A percentile compares a stretch with the other conserved stretches of the same genome.
Conservation (phyloP, 53 echinoderm and acorn worm genomes). For the Temnopleurus reevesii region DNA sequence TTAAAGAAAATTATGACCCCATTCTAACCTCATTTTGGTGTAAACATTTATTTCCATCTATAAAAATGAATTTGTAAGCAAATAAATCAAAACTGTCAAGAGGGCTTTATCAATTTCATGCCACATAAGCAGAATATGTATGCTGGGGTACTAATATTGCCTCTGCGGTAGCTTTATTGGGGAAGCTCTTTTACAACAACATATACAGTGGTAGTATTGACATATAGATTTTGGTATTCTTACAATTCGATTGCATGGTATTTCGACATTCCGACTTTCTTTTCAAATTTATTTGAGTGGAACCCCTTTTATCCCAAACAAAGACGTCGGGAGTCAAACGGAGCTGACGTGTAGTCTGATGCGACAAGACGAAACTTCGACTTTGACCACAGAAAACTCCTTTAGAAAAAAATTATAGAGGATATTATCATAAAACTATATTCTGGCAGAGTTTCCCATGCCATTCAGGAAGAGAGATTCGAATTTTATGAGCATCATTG, state of each 20-base stretch:
- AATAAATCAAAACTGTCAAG: background rate
- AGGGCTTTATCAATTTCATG: background rate
- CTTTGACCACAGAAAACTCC: too few species aligned
- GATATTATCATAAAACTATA: too few species aligned
- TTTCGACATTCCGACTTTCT: conserved; percentile 8
- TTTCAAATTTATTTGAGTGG: background rate
- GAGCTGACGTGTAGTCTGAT: background rate
- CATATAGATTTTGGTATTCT: background rate
- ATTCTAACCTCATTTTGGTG: background rate
- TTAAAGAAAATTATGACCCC: background rate
- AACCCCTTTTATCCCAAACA: background rate
- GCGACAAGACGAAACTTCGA: background rate
- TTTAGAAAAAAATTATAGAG: too few species aligned
- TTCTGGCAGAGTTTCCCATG: background rate
- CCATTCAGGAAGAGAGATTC: background rate
- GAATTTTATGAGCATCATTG: too few species aligned
- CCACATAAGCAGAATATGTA: background rate
- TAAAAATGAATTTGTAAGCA: background rate
- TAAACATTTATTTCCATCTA: background rate
- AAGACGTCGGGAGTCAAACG: background rate
- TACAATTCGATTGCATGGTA: background rate
- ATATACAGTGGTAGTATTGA: background rate
- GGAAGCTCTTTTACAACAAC: too few species aligned
- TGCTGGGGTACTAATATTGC: background rate
- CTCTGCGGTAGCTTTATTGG: background rate